Evolutionary conservation across 2,888 invertebrate species (phyloP), one percentile per base, ranked within the genome.

Genomic region (Watsonalla cultraria): DNA sequence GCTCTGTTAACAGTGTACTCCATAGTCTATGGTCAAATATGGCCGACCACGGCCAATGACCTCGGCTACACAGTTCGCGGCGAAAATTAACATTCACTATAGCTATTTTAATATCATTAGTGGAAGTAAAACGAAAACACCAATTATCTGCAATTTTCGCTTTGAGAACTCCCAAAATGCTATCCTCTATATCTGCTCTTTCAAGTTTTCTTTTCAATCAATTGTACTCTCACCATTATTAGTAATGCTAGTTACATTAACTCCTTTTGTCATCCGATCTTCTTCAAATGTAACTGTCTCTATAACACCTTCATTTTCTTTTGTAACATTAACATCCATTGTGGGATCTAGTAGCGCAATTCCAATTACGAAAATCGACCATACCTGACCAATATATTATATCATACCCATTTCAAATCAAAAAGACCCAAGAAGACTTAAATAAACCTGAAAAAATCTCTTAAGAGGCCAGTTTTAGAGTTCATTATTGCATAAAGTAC

Each of bases 21-120:
- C 62, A 71, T 78, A 76, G 75, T 77, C 80, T 82, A 82, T 82
- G 81, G 82, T 80, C 77, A 74, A 77, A 78, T 75, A 76, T 76
- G 77, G 79, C 76, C 70, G 74, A 61, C 68, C 67, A 66, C 70
- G 78, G 78, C 72, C 80, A 73, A 75, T 66, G 81, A 82, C 72
- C 83, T 71, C 71, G 52, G 49, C 47, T 57, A 62, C 63, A 59
- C 72, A 67, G 70, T 77, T 72, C 67, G 70, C 76, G 66, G 74
- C 77, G 72, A 78, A 79, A 81, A 79, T 76, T 78, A 73, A 76
- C 79, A 78, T 79, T 81, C 78, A 75, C 75, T 69, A 68, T 72
- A 68, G 68, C 61, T 69, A 68, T 72, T 74, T 71, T 70, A 72
- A 66, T 65, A 59, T 78, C 72, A 72, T 76, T 75, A 76, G 70